These are phyloP conservation scores for Drosophila phalerata DNA, from an alignment of 2,888 invertebrate genomes.

Conservation along the genomic window DNA sequence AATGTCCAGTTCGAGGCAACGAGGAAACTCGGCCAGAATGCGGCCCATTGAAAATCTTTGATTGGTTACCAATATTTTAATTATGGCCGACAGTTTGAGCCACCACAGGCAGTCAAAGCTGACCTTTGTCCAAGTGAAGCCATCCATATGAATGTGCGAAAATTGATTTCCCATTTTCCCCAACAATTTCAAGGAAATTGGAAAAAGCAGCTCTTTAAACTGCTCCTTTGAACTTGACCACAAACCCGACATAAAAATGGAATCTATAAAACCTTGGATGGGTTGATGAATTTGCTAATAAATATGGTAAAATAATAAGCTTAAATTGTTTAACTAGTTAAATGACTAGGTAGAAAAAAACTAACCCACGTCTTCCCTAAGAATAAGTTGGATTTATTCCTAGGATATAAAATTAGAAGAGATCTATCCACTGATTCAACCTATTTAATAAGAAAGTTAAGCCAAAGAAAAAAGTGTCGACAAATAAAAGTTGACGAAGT, in stretches of 20 bases:
- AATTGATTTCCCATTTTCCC: slow-evolving; percentile 58
- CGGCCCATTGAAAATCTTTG: slow-evolving; percentile 68
- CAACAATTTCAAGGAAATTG: not conserved
- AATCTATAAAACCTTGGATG: not conserved
- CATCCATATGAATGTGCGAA: slow-evolving; percentile 18
- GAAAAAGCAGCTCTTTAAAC: not conserved
- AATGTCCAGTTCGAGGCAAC: slow-evolving; percentile 2
- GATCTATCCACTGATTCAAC: no score
- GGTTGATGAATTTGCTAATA: not conserved
- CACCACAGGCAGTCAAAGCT: slow-evolving; percentile 36
- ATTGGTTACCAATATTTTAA: slow-evolving; percentile 83
- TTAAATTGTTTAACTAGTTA: no score
- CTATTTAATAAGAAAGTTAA: no score
- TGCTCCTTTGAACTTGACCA: slow-evolving; percentile 15
- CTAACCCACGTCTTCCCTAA: no score
- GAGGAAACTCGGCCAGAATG: slow-evolving; percentile 11
- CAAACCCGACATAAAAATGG: not conserved
- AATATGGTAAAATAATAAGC: not conserved
- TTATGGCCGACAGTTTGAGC: slow-evolving; percentile 65
- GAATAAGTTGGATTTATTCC: no score
- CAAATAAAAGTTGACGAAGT: no score
- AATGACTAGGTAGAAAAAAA: no score
- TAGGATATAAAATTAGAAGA: no score
- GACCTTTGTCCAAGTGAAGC: slow-evolving; percentile 61
- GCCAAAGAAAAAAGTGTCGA: no score